phyloP scores from a whole-genome alignment of 2,888 invertebrate species.

The Lasioglossum marginatum region DNA sequence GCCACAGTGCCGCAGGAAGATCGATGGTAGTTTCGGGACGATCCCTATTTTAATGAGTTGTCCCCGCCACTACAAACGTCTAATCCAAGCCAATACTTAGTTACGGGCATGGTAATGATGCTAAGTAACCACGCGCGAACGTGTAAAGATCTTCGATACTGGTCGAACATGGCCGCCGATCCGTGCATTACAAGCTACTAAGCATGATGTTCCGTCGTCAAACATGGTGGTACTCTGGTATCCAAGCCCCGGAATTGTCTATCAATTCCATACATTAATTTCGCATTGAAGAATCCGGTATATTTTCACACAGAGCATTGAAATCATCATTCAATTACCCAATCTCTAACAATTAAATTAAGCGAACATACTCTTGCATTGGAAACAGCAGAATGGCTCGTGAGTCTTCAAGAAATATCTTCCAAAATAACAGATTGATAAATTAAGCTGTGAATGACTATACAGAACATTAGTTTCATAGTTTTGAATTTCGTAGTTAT shows the following conservation, averaged over 20 bases:
- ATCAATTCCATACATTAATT: background rate
- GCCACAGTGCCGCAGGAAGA: slow-evolving; percentile 13
- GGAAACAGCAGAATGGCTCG: too few species aligned
- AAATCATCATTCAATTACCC: too few species aligned
- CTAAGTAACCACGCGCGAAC: slow-evolving; percentile 56
- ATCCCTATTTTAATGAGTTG: slow-evolving; percentile 50
- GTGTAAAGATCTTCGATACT: slow-evolving; percentile 64
- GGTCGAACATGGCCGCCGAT: slow-evolving; percentile 40
- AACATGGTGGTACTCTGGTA: slow-evolving; percentile 5
- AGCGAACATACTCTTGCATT: too few species aligned
- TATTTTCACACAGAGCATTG: too few species aligned
- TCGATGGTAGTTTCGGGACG: slow-evolving; percentile 40
- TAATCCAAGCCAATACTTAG: slow-evolving; percentile 40
- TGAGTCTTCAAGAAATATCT: too few species aligned
- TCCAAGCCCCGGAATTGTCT: background rate
- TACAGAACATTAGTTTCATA: background rate
- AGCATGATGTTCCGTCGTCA: background rate
- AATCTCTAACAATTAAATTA: background rate
- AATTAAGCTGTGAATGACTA: too few species aligned
- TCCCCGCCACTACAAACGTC: slow-evolving; percentile 20
- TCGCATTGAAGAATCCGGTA: background rate
- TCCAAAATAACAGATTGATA: too few species aligned
- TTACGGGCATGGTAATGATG: slow-evolving; percentile 62
- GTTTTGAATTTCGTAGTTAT: background rate
- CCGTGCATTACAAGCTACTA: slow-evolving; percentile 34